Percentiles rank a stretch among this genome's conserved stretches.
Evolutionary conservation across 2,113 vertebrate genomes (phyloP).

Genomic region (Callionymus lyra): DNA sequence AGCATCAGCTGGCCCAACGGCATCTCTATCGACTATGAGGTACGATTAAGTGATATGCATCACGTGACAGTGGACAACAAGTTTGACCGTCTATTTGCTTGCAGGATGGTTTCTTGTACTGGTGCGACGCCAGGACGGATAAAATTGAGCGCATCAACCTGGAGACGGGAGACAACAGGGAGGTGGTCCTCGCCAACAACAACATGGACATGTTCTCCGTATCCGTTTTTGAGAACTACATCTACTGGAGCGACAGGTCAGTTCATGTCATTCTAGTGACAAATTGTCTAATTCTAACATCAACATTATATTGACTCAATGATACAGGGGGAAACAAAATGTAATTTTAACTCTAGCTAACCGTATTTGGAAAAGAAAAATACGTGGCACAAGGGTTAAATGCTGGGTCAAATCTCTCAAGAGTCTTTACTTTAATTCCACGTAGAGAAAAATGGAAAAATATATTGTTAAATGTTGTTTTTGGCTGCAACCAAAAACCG

Average conservation of each 20-base stretch:
- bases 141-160: conserved; percentile 92
- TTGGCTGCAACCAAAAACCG: too few relatives aligned
- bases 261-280: background rate
- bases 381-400: too few relatives aligned
- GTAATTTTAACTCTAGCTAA: too few relatives aligned
- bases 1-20: conserved; percentile 98
- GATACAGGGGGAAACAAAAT: too few relatives aligned
- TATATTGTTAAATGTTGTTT: too few relatives aligned
- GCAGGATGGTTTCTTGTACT: conserved; percentile 88
- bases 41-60: conserved; percentile 26
- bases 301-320: too few relatives aligned
- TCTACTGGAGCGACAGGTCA: conserved; percentile 97
- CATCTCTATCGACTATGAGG: conserved; percentile 93
- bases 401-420: too few relatives aligned
- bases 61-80: background rate
- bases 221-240: conserved; percentile 90
- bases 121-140: conserved; percentile 93
- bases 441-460: too few relatives aligned
- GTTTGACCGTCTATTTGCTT: conserved; percentile 1
- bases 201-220: conserved; percentile 99
- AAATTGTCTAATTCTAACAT: too few relatives aligned
- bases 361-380: too few relatives aligned
- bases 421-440: too few relatives aligned
- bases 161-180: conserved; percentile 86
- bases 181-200: conserved; percentile 88